Evolutionary conservation across 2,113 vertebrate species (phyloP), one percentile per base, ranked within the genome.

Genomic region (Apus apus): DNA sequence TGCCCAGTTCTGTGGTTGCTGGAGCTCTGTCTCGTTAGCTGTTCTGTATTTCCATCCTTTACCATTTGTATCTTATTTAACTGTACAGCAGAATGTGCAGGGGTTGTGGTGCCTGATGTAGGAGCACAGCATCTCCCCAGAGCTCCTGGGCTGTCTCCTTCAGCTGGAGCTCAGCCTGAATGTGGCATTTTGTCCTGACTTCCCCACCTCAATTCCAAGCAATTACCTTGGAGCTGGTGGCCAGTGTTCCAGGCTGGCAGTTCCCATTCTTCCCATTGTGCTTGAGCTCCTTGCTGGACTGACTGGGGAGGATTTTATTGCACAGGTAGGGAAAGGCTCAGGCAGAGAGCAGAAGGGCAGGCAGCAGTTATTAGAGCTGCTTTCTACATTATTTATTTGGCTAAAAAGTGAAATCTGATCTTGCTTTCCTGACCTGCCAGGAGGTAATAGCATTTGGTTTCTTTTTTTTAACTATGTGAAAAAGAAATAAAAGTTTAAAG

Each of bases 381-480:
- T 89, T 45, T 18, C 68, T 95, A 40, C 62, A 95, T 96, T 88
- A 96, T 95, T 97, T 93, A 94, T 94, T 74, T 85, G 73, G 80
- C 86, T 94, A 80, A 95, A 91, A 94, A 83, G 68, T 77, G 94
- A 88, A 93, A 96, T 30, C 38, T 68, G 94, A 96, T 93, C 90
- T 53, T 26, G 60, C 53, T 64, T 67, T 81, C 68, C 53, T 89
- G 95, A 93, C 89, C 89, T 91, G 93, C 91, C 62, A 23, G 67
- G 67, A 82, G 62, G 50, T 79, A 70, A 79, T 43, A 60, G 80
- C 56, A 2, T 64, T 67, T 4, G 4, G 34, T 77, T 93, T 60
- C n/a, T 71, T 73, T 67, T 67, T 82, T 93, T 85, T 6, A 70
- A 62, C 68, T 56, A 43, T 17, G 38, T 45, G 65, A 54, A 84